These are phyloP conservation scores for Heliothis virescens DNA, from an alignment of 1,140 invertebrate genomes.

Conservation along the genomic window DNA sequence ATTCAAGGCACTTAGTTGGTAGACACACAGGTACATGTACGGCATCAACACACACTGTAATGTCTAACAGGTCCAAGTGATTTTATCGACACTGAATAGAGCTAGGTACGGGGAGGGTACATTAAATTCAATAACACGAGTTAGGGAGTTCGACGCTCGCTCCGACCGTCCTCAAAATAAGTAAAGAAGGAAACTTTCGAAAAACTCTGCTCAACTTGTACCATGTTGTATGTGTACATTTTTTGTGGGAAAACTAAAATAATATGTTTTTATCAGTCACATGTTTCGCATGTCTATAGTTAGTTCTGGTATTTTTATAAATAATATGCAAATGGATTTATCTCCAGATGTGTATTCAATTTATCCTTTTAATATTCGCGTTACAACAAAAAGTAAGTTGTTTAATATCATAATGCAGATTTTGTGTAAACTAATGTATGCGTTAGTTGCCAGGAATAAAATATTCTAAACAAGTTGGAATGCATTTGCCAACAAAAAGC, in stretches of 20 bases:
- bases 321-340: neutral
- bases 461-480: too few relatives aligned
- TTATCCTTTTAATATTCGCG: too few relatives aligned
- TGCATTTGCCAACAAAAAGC: neutral
- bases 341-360: neutral
- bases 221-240: slow-evolving; percentile 74
- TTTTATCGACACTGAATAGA: slow-evolving; percentile 78
- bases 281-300: neutral
- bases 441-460: too few relatives aligned
- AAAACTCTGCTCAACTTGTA: slow-evolving; percentile 81
- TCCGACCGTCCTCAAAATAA: slow-evolving; percentile 84
- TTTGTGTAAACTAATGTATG: too few relatives aligned
- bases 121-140: slow-evolving; percentile 86
- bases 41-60: slow-evolving; percentile 43
- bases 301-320: neutral
- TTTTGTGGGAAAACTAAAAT: slow-evolving; percentile 74
- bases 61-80: slow-evolving; percentile 71
- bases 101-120: slow-evolving; percentile 76
- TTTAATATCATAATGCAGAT: too few relatives aligned
- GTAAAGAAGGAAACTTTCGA: slow-evolving; percentile 83
- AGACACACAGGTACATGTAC: slow-evolving; percentile 27
- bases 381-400: too few relatives aligned
- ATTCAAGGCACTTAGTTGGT: slow-evolving; percentile 39
- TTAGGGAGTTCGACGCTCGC: slow-evolving; percentile 84
- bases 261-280: slow-evolving; percentile 63